Percentiles rank a stretch among this genome's conserved stretches.
Conservation (phyloP, 2,888 invertebrate species). For the Ptychoptera albimana region DNA sequence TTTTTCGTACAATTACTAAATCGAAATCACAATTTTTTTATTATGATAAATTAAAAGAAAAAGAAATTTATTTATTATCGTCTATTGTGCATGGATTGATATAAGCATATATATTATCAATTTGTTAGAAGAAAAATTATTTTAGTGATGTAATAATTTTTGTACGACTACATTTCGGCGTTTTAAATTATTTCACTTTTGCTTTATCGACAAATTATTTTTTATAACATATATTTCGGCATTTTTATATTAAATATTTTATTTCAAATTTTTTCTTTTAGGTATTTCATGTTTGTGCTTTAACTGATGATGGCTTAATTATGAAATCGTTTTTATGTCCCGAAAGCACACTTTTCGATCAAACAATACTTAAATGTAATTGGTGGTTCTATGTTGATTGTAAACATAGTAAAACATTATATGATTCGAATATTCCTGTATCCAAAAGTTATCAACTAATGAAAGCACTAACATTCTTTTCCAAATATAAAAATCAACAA, state of each 20-base stretch:
- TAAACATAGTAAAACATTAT: slow-evolving; percentile 59
- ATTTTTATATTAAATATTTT: too few relatives aligned
- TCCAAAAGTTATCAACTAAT: slow-evolving; percentile 84
- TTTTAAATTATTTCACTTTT: background rate
- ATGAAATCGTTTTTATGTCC: slow-evolving; percentile 87
- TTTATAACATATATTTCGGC: background rate
- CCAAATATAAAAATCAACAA: slow-evolving; percentile 57
- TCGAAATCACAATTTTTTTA: too few relatives aligned
- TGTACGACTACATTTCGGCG: too few relatives aligned
- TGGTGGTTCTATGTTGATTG: slow-evolving; percentile 94
- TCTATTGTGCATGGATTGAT: too few relatives aligned
- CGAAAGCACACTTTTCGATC: slow-evolving; percentile 80
- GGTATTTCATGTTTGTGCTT: slow-evolving; percentile 84
- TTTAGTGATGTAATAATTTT: too few relatives aligned
- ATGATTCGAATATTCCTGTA: slow-evolving; percentile 79
- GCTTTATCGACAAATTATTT: slow-evolving; percentile 2
- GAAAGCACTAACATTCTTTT: slow-evolving; percentile 80
- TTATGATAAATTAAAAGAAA: too few relatives aligned
- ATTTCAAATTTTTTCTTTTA: slow-evolving; percentile 27
- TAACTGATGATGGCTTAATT: slow-evolving; percentile 75
- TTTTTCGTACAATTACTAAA: too few relatives aligned
- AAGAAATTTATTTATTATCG: too few relatives aligned
- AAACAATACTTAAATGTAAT: slow-evolving; percentile 80
- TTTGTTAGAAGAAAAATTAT: too few relatives aligned
- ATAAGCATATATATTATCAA: too few relatives aligned